These are phyloP conservation scores for Hypanus sabinus DNA, from an alignment of 2,113 vertebrate species.

Conservation along the genomic window DNA sequence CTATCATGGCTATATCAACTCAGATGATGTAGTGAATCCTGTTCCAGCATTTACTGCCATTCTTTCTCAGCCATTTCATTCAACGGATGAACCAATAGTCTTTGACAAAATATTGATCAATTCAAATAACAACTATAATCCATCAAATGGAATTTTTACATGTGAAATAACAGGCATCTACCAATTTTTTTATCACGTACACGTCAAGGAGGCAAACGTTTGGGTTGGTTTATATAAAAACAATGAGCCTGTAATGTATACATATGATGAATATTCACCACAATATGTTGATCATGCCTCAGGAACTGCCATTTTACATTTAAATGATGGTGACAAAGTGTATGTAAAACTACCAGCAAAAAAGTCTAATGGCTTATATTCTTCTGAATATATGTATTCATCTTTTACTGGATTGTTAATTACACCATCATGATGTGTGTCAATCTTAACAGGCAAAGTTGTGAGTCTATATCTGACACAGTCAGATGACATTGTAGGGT, in stretches of 20 bases:
- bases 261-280: slow-evolving; percentile 87
- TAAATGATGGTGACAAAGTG: slow-evolving; percentile 78
- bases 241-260: slow-evolving; percentile 76
- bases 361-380: slow-evolving; percentile 85
- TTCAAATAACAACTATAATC: slow-evolving; percentile 82
- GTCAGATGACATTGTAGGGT: not conserved
- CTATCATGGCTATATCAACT: not conserved
- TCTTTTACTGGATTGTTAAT: slow-evolving; percentile 93
- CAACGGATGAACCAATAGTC: slow-evolving; percentile 68
- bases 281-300: slow-evolving; percentile 93
- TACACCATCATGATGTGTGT: slow-evolving; percentile 66
- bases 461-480: not conserved
- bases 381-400: slow-evolving; percentile 85
- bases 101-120: slow-evolving; percentile 87
- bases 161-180: slow-evolving; percentile 84
- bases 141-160: slow-evolving; percentile 78
- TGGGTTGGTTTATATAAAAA: slow-evolving; percentile 90
- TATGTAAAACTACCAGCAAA: slow-evolving; percentile 83
- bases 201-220: slow-evolving; percentile 85
- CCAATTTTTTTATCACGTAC: slow-evolving; percentile 85
- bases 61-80: slow-evolving; percentile 80
- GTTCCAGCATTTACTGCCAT: slow-evolving; percentile 85
- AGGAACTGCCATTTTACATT: slow-evolving; percentile 74
- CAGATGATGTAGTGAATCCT: slow-evolving; percentile 51
- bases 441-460: not conserved